phyloP scores from a whole-genome alignment of 92 coral and sea anemone species.

The Anthopleura xanthogrammica region DNA sequence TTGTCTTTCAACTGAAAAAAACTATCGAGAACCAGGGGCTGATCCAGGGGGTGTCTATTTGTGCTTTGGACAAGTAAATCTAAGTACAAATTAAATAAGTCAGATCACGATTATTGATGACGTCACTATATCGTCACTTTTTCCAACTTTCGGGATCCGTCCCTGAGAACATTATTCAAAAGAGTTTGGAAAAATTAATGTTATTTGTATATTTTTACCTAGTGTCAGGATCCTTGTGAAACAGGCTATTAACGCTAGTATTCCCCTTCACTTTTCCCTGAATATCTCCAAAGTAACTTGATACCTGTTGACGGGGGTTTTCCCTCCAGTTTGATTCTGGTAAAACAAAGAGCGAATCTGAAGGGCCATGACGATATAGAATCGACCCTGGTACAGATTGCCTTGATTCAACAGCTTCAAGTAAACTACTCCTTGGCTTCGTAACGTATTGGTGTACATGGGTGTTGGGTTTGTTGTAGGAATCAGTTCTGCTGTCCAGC shows the following conservation, averaged over 20 bases:
- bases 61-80: no score
- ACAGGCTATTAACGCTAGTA: background rate
- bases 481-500: background rate
- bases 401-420: background rate
- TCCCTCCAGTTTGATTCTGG: background rate
- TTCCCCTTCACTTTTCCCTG: background rate
- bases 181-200: no score
- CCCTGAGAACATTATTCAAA: no score
- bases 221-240: background rate
- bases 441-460: background rate
- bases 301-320: background rate
- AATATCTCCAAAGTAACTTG: background rate
- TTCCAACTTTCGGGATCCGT: no score
- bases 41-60: no score
- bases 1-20: no score
- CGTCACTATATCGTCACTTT: no score
- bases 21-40: no score
- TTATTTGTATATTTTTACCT: background rate
- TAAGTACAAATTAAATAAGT: no score
- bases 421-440: background rate
- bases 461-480: background rate
- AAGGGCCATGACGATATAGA: background rate
- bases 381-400: slow-evolving; percentile 9
- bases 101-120: no score
- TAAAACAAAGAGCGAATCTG: background rate